Evolutionary conservation across 2,113 vertebrate species (phyloP), one percentile per base, ranked within the genome.

Genomic region (Oryzias javanicus): DNA sequence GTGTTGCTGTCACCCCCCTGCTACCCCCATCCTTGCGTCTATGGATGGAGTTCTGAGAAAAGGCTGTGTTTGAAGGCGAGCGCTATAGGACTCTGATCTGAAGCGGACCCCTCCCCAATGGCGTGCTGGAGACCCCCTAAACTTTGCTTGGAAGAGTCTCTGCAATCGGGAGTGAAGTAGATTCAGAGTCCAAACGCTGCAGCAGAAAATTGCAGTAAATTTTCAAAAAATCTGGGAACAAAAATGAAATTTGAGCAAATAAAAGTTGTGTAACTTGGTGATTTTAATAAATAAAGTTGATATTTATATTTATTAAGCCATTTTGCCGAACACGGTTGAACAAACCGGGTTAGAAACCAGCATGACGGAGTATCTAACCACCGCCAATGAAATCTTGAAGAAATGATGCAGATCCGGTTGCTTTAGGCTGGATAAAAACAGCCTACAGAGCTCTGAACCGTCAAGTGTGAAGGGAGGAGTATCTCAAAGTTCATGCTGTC

Each of bases 41-140:
- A 87, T 85, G 81, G 82, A 84, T 81, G 5, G 42, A 92, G 88
- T 90, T 90, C 89, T 82, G 66, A 82, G 86, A 86, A 82, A 90
- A 80, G 83, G 79, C 92, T 66, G 68, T 46, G 88, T 94, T 93
- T 94, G 91, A 95, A 92, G 85, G 89, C 15, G 60, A 56, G 73
- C 68, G 82, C 88, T 73, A 55, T 22, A 62, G 68, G 82, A 84
- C 18, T 91, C 88, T 87, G 89, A 92, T 90, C 86, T 82, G 87
- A 72, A 81, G 80, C 51, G 56, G 88, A 52, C 49, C 49, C 49
- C 69, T 55, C 59, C 69, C 64, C 48, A 50, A 58, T 53, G 49
- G 65, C 61, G 35, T 35, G 18, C 54, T 58, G 5, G 20, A 59
- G 56, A 58, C 61, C 56, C n/a, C n/a, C 52, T 66, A 76, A 74